These are phyloP conservation scores for Excalfactoria chinensis DNA, from an alignment of 2,113 vertebrate genomes.

Conservation along the genomic window DNA sequence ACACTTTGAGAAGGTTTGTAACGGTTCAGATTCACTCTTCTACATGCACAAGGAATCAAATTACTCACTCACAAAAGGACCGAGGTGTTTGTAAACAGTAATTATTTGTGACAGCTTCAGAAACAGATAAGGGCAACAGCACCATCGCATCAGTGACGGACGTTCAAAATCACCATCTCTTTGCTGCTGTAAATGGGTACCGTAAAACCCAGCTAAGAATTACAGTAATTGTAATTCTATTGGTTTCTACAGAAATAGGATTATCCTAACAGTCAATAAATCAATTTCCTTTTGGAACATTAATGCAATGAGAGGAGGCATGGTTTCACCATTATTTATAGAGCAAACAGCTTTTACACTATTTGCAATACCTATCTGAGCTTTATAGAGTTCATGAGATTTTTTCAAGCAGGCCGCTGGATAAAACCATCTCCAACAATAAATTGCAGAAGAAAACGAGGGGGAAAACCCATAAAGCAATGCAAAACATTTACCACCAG, in stretches of 20 bases:
- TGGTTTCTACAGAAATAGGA: constrained; percentile 32
- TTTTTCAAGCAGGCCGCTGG: constrained; percentile 36
- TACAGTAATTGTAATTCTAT: constrained; percentile 34
- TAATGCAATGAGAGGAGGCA: constrained; percentile 29
- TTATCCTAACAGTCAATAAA: constrained; percentile 62
- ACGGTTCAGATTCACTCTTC: neutral
- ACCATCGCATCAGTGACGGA: neutral
- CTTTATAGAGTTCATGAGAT: constrained; percentile 58
- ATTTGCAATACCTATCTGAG: constrained; percentile 60
- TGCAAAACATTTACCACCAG: constrained; percentile 85
- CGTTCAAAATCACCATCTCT: neutral
- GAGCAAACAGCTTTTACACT: constrained; percentile 61
- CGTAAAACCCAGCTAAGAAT: constrained; percentile 14
- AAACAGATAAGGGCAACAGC: neutral
- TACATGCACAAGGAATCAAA: constrained; percentile 35
- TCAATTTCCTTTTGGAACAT: constrained; percentile 5
- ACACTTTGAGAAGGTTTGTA: neutral
- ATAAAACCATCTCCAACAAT: constrained; percentile 28
- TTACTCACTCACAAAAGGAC: constrained; percentile 15
- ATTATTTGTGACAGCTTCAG: constrained; percentile 18
- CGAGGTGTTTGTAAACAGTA: constrained; percentile 1
- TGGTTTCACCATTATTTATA: constrained; percentile 47
- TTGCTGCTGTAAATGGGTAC: neutral
- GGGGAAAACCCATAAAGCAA: neutral
- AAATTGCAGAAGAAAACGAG: neutral